Evolutionary conservation across 2,888 invertebrate species (phyloP).

Genomic region (Apoda limacodes): DNA sequence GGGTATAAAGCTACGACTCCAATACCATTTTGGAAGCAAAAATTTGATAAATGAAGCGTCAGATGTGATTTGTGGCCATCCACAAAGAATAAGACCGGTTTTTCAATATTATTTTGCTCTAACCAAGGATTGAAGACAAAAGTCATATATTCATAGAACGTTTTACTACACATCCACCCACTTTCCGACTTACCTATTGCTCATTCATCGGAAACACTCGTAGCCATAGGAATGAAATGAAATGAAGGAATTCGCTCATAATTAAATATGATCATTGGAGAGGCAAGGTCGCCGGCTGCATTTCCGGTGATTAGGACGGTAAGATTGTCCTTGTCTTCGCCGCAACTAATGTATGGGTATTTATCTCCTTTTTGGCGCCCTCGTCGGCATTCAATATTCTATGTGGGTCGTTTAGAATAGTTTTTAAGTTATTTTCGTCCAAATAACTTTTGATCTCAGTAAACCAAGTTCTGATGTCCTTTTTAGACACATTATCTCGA

Average conservation of each 20-base stretch:
- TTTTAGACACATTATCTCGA: constrained; percentile 16
- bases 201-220: constrained; percentile 14
- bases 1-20: constrained; percentile 14
- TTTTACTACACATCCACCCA: too few species aligned
- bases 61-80: constrained; percentile 12
- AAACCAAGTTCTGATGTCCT: constrained; percentile 18
- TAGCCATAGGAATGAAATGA: too few species aligned
- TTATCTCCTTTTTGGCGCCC: constrained; percentile 2
- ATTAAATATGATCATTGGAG: constrained; percentile 12
- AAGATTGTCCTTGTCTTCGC: constrained; percentile 13
- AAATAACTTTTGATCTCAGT: constrained; percentile 17
- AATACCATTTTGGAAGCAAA: constrained; percentile 6
- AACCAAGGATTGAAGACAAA: constrained; percentile 11
- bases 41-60: constrained; percentile 8
- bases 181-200: constrained; percentile 13
- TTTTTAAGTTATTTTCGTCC: constrained; percentile 14
- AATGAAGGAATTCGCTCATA: constrained; percentile 7
- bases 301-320: constrained; percentile 13
- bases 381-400: constrained; percentile 21
- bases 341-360: neutral
- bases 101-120: constrained; percentile 4
- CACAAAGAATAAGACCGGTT: constrained; percentile 10
- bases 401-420: constrained; percentile 15
- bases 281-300: constrained; percentile 14
- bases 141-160: constrained; percentile 11